phyloP scores from a whole-genome alignment of 2,797 vertebrate genomes.

The Oreortyx pictus region DNA sequence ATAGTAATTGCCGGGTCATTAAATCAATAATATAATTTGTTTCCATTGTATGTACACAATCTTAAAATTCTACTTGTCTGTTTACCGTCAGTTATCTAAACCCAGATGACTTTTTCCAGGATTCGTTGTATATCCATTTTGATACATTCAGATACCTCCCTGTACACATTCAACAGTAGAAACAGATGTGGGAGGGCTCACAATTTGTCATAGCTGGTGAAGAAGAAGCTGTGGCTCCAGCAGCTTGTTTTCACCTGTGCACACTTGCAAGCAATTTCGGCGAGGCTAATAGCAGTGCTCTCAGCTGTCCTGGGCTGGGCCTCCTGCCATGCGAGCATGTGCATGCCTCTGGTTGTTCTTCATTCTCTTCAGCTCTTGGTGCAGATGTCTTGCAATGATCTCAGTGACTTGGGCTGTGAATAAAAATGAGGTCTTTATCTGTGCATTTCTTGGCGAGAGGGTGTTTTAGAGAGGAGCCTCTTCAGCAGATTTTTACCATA shows the following conservation, averaged over 20 bases:
- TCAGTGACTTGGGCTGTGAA: neutral
- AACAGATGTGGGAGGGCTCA: neutral
- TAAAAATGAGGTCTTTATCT: neutral
- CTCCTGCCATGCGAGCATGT: neutral
- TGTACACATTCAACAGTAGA: neutral
- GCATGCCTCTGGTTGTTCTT: neutral
- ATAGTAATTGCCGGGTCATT: neutral
- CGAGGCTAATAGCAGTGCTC: neutral
- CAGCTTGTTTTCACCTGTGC: neutral
- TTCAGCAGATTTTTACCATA: neutral
- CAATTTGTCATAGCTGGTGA: neutral
- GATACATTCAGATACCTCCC: neutral
- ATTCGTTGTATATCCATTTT: neutral
- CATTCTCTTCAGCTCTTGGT: neutral
- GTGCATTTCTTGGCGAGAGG: neutral
- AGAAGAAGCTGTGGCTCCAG: neutral
- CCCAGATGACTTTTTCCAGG: neutral
- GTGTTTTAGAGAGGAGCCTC: neutral
- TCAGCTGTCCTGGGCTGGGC: neutral
- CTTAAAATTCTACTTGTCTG: neutral
- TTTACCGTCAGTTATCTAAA: neutral
- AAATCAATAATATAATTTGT: neutral
- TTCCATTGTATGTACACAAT: neutral
- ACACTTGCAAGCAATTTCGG: neutral
- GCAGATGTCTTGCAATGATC: neutral